Conservation (phyloP, 1,140 invertebrate species). For the Drosophila micromelanica region DNA sequence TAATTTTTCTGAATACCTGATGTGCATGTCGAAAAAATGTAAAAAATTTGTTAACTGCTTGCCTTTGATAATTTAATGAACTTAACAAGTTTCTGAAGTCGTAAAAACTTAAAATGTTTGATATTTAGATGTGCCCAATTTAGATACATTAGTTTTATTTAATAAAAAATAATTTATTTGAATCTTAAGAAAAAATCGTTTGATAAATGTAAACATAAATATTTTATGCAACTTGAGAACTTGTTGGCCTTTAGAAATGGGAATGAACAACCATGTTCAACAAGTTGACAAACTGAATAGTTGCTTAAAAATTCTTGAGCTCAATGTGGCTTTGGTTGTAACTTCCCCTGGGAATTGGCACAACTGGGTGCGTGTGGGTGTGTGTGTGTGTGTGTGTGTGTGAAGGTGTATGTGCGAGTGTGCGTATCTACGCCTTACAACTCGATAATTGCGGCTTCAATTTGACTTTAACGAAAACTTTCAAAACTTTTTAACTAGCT, state of each 20-base stretch:
- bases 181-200: not conserved
- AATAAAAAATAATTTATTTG: not conserved
- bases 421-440: constrained; percentile 59
- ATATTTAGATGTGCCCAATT: not conserved
- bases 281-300: constrained; percentile 33
- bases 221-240: constrained; percentile 9
- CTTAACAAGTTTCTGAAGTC: too few species aligned
- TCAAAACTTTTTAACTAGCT: constrained; percentile 78
- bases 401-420: constrained; percentile 1
- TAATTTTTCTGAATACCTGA: not conserved
- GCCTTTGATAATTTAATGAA: not conserved
- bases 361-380: constrained; percentile 47
- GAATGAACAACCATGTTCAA: constrained; percentile 14
- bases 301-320: constrained; percentile 29
- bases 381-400: constrained; percentile 25
- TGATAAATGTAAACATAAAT: not conserved
- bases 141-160: not conserved
- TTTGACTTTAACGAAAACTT: constrained; percentile 75
- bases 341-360: constrained; percentile 42
- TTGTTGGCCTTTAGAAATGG: constrained; percentile 8
- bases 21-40: not conserved
- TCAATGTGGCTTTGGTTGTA: constrained; percentile 6
- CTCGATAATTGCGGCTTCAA: constrained; percentile 82
- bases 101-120: not conserved
- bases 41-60: constrained; percentile 3